Evolutionary conservation across 2,797 vertebrate species (phyloP).

Genomic region (Rhodeus uyekii): DNA sequence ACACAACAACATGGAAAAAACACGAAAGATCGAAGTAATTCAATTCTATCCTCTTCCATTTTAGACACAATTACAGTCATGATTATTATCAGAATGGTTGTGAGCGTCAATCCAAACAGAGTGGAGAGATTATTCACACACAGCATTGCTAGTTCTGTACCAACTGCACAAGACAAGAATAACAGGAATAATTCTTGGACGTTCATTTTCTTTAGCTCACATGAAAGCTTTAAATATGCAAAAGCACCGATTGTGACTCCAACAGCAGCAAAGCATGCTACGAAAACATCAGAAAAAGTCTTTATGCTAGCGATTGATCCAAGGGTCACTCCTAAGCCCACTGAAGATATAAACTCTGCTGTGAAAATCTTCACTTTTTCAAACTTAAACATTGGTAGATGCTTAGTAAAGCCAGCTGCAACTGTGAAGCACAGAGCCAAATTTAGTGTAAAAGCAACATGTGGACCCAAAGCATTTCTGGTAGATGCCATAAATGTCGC

Average conservation of each 20-base stretch:
- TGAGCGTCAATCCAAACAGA: neutral
- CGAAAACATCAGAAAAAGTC: neutral
- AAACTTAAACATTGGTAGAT: neutral
- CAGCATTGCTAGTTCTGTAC: neutral
- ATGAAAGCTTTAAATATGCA: neutral
- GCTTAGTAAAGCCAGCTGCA: neutral
- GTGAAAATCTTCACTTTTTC: accelerated
- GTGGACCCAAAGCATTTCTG: conserved; percentile 2
- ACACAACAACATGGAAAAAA: neutral
- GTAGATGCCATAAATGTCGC: neutral
- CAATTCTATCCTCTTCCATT: neutral
- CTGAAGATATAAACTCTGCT: neutral
- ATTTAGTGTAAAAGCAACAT: conserved; percentile 12
- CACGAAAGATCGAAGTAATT: neutral
- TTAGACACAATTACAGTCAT: neutral
- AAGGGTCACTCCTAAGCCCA: conserved; percentile 6
- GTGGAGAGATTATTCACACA: neutral
- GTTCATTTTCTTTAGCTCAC: neutral
- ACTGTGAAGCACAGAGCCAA: neutral
- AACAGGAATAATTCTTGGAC: neutral
- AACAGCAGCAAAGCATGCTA: neutral
- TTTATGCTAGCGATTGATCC: neutral
- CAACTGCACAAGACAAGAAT: neutral
- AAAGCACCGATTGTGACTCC: neutral
- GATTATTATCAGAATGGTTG: neutral